Conservation (phyloP, 2,113 vertebrate genomes). For the Pituophis catenifer region DNA sequence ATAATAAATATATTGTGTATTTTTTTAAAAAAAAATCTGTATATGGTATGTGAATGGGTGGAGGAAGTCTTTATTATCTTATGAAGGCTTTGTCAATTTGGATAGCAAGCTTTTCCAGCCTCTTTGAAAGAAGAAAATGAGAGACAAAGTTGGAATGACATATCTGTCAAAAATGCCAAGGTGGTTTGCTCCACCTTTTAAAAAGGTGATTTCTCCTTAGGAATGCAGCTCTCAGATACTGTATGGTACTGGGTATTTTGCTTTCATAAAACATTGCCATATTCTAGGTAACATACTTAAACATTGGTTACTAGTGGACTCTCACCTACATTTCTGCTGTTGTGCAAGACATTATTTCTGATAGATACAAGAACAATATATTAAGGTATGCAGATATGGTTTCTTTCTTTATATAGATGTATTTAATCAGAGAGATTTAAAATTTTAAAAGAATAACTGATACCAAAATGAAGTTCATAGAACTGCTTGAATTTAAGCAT, state of each 20-base stretch:
- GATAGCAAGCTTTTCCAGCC: constrained; percentile 17
- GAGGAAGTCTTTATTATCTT: not conserved
- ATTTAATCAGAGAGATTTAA: not conserved
- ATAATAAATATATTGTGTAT: not conserved
- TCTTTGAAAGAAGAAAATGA: constrained; percentile 5
- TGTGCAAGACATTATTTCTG: not conserved
- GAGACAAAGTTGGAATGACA: not conserved
- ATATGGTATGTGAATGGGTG: not conserved
- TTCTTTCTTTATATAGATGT: not conserved
- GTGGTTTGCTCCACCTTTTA: not conserved
- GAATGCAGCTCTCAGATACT: not conserved
- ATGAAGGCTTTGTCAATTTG: constrained; percentile 27
- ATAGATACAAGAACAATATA: not conserved
- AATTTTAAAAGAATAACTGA: not conserved
- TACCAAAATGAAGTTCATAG: not conserved
- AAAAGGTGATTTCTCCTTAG: not conserved
- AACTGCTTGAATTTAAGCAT: not conserved
- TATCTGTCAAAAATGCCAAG: not conserved
- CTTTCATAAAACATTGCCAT: constrained; percentile 9
- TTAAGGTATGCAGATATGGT: not conserved
- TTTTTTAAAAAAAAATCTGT: not conserved
- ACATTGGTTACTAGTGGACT: constrained; percentile 21
- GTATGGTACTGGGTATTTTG: constrained; percentile 11
- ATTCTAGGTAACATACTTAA: constrained; percentile 20
- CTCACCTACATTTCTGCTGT: not conserved